phyloP scores from a whole-genome alignment of 2,797 vertebrate species.

The Coluber constrictor region DNA sequence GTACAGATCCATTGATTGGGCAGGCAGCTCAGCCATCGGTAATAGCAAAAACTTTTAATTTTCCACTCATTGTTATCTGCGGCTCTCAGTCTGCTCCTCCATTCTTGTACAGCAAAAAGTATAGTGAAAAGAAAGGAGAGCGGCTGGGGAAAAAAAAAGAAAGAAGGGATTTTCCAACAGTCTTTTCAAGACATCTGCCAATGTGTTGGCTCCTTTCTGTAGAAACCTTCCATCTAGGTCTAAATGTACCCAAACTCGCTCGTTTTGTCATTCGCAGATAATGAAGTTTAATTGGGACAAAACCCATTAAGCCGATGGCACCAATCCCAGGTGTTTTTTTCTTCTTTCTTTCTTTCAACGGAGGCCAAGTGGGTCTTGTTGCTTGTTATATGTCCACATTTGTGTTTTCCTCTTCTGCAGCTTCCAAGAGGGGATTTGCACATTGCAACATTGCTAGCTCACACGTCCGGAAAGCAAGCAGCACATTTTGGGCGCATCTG shows the following conservation, averaged over 20 bases:
- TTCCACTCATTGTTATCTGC: neutral
- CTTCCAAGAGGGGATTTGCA: slow-evolving; percentile 60
- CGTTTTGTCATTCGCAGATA: slow-evolving; percentile 2
- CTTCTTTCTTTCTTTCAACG: neutral
- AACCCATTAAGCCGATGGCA: slow-evolving; percentile 36
- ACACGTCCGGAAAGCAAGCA: slow-evolving; percentile 51
- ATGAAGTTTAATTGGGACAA: slow-evolving; percentile 17
- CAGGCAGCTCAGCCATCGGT: neutral
- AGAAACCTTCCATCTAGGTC: neutral
- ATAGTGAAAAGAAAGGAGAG: neutral
- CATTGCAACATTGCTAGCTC: slow-evolving; percentile 62
- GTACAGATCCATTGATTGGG: no score
- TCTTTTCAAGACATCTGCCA: slow-evolving; percentile 29
- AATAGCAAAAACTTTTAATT: slow-evolving; percentile 22
- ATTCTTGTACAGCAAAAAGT: neutral
- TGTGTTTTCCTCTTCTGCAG: slow-evolving; percentile 51
- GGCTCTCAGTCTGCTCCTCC: neutral
- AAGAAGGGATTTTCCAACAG: slow-evolving; percentile 17
- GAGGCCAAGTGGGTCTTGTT: slow-evolving; percentile 42
- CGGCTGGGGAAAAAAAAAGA: neutral
- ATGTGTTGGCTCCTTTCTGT: slow-evolving; percentile 33
- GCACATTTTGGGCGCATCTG: slow-evolving; percentile 46
- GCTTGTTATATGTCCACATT: slow-evolving; percentile 34
- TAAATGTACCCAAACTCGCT: slow-evolving; percentile 23
- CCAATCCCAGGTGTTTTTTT: neutral